Percentiles rank a stretch among this genome's conserved stretches.
Conservation (phyloP, 37 sponge, comb jelly and placozoan species). For the Petrosia ficiformis region DNA sequence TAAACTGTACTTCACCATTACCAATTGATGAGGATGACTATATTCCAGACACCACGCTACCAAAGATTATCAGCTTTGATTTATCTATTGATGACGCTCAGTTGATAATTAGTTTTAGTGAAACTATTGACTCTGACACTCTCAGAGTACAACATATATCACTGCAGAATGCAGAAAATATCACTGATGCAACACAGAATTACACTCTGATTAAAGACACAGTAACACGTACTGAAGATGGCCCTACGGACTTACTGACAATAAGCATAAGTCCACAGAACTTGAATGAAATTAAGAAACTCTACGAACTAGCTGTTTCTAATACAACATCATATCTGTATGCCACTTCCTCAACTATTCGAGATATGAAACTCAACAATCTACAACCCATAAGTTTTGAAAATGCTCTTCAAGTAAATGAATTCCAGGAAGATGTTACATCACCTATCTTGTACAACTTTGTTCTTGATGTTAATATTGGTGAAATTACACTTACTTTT, state of each 20-base stretch:
- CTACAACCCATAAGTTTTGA: slow-evolving; percentile 32
- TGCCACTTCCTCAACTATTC: slow-evolving; percentile 29
- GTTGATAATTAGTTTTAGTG: slow-evolving; percentile 66
- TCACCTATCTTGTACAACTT: slow-evolving; percentile 42
- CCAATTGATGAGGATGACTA: slow-evolving; percentile 33
- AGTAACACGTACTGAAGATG: slow-evolving; percentile 18
- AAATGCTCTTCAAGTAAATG: slow-evolving; percentile 42
- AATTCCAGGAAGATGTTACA: slow-evolving; percentile 51
- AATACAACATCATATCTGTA: slow-evolving; percentile 62
- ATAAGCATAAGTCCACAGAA: slow-evolving; percentile 52
- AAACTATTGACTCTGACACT: slow-evolving; percentile 64
- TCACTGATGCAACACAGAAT: slow-evolving; percentile 11
- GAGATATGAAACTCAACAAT: slow-evolving; percentile 56
- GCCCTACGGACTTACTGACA: slow-evolving; percentile 50
- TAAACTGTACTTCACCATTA: slow-evolving; percentile 44
- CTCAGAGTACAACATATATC: slow-evolving; percentile 46
- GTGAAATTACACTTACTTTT: slow-evolving; percentile 64
- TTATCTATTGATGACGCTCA: slow-evolving; percentile 53
- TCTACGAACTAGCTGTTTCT: slow-evolving; percentile 58
- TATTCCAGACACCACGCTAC: slow-evolving; percentile 69
- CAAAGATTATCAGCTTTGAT: slow-evolving; percentile 55
- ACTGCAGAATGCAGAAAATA: slow-evolving; percentile 43
- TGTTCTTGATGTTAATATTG: slow-evolving; percentile 64
- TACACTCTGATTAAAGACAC: slow-evolving; percentile 34
- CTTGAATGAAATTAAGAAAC: slow-evolving; percentile 71